phyloP scores from a whole-genome alignment of 2,113 vertebrate species.

The Antigone vipio region DNA sequence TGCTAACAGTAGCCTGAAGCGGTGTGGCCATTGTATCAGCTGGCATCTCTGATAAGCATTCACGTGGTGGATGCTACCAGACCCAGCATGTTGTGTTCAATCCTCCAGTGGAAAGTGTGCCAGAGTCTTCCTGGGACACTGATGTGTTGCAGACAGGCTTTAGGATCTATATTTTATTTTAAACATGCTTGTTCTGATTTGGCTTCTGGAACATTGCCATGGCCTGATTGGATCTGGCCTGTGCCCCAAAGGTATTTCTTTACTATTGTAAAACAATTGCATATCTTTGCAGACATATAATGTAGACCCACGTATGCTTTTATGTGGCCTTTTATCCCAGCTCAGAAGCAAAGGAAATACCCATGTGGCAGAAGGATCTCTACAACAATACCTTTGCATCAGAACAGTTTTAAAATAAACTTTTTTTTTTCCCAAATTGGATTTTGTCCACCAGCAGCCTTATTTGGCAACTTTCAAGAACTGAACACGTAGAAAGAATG shows the following conservation, averaged over 20 bases:
- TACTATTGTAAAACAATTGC: neutral
- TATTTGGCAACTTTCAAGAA: neutral
- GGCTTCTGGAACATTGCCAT: neutral
- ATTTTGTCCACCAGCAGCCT: neutral
- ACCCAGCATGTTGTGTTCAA: neutral
- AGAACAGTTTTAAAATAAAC: neutral
- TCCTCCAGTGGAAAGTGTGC: neutral
- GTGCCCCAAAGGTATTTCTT: neutral
- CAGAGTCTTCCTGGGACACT: neutral
- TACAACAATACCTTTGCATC: neutral
- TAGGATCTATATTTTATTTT: constrained; percentile 10
- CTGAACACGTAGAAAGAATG: too few relatives aligned
- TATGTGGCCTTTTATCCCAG: neutral
- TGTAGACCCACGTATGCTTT: neutral
- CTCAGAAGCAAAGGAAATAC: neutral
- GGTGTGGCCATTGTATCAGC: neutral
- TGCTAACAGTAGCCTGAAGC: neutral
- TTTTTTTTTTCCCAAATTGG: neutral
- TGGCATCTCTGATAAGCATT: neutral
- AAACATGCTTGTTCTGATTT: neutral
- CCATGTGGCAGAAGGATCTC: neutral
- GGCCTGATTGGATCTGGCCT: neutral
- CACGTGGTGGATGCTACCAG: neutral
- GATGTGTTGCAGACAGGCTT: neutral
- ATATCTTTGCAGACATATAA: neutral